Conservation (phyloP, 2,888 invertebrate genomes). For the Platycheirus rosarum region DNA sequence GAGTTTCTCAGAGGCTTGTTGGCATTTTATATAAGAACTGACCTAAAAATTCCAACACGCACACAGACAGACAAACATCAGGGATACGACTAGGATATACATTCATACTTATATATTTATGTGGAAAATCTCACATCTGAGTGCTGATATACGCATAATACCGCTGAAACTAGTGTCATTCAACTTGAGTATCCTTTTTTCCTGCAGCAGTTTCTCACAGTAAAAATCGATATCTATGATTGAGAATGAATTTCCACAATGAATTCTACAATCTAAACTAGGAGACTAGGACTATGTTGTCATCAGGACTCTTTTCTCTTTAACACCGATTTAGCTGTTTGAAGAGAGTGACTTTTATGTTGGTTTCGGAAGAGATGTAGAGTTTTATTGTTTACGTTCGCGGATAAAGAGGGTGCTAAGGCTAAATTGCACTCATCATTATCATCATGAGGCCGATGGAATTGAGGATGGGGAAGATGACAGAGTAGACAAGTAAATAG, state of each 20-base stretch:
- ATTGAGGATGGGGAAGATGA: conserved; percentile 1
- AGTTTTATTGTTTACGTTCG: conserved; percentile 55
- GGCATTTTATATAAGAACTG: conserved; percentile 41
- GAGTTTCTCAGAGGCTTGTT: conserved; percentile 23
- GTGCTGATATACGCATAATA: conserved; percentile 3
- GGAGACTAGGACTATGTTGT: background rate
- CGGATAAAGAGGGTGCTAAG: conserved; percentile 7
- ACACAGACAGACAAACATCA: conserved; percentile 24
- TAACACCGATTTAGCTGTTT: background rate
- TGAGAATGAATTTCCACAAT: conserved; percentile 52
- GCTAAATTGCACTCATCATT: conserved; percentile 2
- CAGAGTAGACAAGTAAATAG: conserved; percentile 36
- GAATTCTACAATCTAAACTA: conserved; percentile 22
- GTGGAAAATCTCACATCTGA: conserved; percentile 26
- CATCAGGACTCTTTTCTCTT: conserved; percentile 5
- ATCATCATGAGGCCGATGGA: background rate
- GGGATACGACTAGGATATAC: background rate
- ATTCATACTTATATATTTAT: background rate
- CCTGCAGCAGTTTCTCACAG: conserved; percentile 36
- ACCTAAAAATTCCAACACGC: conserved; percentile 60
- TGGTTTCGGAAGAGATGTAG: conserved; percentile 19
- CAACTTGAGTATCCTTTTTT: conserved; percentile 68
- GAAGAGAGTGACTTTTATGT: conserved; percentile 32
- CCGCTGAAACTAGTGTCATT: conserved; percentile 60
- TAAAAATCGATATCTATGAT: conserved; percentile 64